These are phyloP conservation scores for Microchirus variegatus DNA, from an alignment of 2,797 vertebrate species.

Conservation along the genomic window DNA sequence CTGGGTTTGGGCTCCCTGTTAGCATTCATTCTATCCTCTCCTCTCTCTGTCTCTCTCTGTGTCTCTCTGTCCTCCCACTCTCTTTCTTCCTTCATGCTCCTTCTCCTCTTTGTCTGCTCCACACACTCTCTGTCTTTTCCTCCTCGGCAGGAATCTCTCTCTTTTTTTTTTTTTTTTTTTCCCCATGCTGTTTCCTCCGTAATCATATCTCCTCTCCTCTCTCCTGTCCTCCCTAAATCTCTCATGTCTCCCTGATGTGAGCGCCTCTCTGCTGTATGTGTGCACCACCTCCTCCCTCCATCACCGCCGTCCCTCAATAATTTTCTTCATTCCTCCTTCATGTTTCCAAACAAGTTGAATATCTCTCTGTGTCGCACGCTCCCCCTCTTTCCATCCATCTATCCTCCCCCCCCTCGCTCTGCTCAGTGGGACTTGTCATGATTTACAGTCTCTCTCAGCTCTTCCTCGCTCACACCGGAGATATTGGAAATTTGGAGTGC, in stretches of 20 bases:
- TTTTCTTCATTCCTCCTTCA: conserved; percentile 55
- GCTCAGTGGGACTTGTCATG: conserved; percentile 71
- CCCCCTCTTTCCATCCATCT: conserved; percentile 49
- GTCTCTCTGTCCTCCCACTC: conserved; percentile 69
- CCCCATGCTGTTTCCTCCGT: conserved; percentile 76
- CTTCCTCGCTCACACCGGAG: conserved; percentile 73
- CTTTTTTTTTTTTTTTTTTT: too few species aligned
- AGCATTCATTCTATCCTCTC: conserved; percentile 81
- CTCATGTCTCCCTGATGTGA: conserved; percentile 69
- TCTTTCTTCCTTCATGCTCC: conserved; percentile 67
- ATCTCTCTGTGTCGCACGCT: conserved; percentile 56
- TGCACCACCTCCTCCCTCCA: conserved; percentile 49
- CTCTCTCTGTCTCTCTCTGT: conserved; percentile 56
- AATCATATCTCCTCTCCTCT: conserved; percentile 75
- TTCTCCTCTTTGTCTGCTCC: conserved; percentile 71
- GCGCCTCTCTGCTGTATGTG: conserved; percentile 57
- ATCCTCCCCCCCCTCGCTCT: conserved; percentile 41
- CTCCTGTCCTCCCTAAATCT: conserved; percentile 60
- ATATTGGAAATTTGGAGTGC: conserved; percentile 80
- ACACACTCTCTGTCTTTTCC: conserved; percentile 64
- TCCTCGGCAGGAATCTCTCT: conserved; percentile 61
- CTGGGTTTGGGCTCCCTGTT: conserved; percentile 83
- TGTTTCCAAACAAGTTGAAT: conserved; percentile 64
- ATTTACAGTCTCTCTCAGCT: conserved; percentile 78
- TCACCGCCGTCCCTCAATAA: conserved; percentile 65